Evolutionary conservation across 2,797 vertebrate species (phyloP), one percentile per base, ranked within the genome.

Genomic region (Taeniopygia guttata): DNA sequence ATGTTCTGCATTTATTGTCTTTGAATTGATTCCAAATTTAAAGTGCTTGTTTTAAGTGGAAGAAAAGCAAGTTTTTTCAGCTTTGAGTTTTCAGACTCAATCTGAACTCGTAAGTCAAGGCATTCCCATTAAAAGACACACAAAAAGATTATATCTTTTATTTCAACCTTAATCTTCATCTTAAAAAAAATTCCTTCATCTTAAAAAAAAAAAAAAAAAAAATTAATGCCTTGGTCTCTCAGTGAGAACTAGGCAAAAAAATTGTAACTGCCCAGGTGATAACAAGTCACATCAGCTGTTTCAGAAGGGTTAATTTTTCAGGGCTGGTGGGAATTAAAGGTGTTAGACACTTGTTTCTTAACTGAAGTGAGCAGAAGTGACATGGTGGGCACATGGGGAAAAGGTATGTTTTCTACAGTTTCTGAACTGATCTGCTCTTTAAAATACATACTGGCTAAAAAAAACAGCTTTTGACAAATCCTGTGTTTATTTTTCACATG

Each of bases 21-120:
- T 94, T 81, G 66, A 90, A 90, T 81, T 58, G 27, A 23, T 78
- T 96, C 75, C 34, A 84, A 58, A 90, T 55, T 38, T 43, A 83
- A 93, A 91, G 34, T n/a, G 10, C 62, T 83, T 20, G 6, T 68
- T 82, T 80, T 75, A 90, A 83, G 43, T 40, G 48, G 56, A 29
- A 91, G 70, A 89, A 84, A 94, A 81, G 13, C 42, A 87, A n/a
- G 29, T 7, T 13, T 58, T 82, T 87, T 67, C 11, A 54, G 29
- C 43, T 94, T 79, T 67, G 25, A 93, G 19, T 56, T 58, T 87
- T 63, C 48, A 91, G 83, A 72, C 16, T 76, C 40, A 67, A 42
- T 42, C 22, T 69, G 34, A 81, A 77, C 45, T 74, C 3, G 9
- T 72, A 90, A 94, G 19, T 64, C 11, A 58, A 89, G n/a, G 34